Conservation (phyloP, 2,888 invertebrate genomes). For the Lasioglossum lativentre region DNA sequence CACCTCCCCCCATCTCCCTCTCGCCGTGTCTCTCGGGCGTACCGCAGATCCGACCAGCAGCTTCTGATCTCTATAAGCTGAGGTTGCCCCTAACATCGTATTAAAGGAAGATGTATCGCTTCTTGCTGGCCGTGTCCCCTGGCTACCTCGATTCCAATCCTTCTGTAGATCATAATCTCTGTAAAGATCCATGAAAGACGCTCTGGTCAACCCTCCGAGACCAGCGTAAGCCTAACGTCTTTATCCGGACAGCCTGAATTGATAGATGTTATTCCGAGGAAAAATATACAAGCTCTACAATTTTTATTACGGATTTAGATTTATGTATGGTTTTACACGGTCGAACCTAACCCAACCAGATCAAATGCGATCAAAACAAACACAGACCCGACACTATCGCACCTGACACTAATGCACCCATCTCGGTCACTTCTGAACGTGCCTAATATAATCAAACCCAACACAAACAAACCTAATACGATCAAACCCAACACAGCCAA, state of each 20-base stretch:
- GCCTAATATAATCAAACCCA: not conserved
- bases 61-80: slow-evolving; percentile 25
- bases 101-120: slow-evolving; percentile 57
- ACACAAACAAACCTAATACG: not conserved
- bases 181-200: slow-evolving; percentile 3
- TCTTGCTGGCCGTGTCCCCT: not conserved
- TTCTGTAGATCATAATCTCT: slow-evolving; percentile 15
- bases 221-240: not conserved
- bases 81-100: slow-evolving; percentile 38
- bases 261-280: not conserved
- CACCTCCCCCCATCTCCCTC: slow-evolving; percentile 14
- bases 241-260: not conserved
- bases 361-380: not conserved
- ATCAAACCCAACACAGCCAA: not conserved
- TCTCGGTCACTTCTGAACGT: not conserved
- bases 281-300: not conserved
- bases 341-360: not conserved
- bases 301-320: not conserved
- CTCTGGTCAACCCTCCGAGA: not conserved
- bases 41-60: slow-evolving; percentile 19
- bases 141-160: not conserved
- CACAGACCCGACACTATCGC: not conserved
- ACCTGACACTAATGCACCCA: not conserved
- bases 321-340: not conserved
- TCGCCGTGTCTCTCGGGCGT: not conserved